Conservation (phyloP, 2,113 vertebrate genomes). For the Hyperopisus bebe region DNA sequence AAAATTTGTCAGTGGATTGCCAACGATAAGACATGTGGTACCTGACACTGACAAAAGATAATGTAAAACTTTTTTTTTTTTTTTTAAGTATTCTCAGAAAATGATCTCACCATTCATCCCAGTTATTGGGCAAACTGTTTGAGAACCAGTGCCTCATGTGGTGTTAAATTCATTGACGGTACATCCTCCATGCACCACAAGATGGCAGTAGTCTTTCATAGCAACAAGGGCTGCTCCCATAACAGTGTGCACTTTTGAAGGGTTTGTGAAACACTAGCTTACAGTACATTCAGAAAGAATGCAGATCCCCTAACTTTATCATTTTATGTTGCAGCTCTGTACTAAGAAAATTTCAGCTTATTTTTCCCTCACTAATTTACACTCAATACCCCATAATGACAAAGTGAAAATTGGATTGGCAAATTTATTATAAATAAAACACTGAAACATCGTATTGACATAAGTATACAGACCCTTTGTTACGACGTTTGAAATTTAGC, state of each 20-base stretch:
- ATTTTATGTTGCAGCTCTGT: not conserved
- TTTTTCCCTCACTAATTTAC: too few relatives aligned
- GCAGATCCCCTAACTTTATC: not conserved
- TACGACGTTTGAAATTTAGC: not conserved
- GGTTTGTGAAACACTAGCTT: not conserved
- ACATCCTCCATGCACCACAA: slow-evolving; percentile 21
- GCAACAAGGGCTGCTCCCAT: not conserved
- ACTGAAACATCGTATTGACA: not conserved
- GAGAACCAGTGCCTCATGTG: too few relatives aligned
- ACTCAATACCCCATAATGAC: too few relatives aligned
- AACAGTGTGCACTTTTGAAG: not conserved
- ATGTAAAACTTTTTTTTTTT: too few relatives aligned
- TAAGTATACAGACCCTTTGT: not conserved
- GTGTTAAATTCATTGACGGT: not conserved
- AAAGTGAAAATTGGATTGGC: not conserved
- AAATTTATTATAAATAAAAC: not conserved
- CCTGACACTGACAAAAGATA: too few relatives aligned
- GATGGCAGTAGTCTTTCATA: slow-evolving; percentile 46
- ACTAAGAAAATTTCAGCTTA: not conserved
- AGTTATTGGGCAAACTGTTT: too few relatives aligned
- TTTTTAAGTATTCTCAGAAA: too few relatives aligned
- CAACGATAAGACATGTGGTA: too few relatives aligned
- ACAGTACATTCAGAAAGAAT: not conserved
- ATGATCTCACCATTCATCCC: too few relatives aligned
- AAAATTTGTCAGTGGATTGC: not conserved